Conservation (phyloP, 2,113 vertebrate genomes). For the Podarcis cretensis region DNA sequence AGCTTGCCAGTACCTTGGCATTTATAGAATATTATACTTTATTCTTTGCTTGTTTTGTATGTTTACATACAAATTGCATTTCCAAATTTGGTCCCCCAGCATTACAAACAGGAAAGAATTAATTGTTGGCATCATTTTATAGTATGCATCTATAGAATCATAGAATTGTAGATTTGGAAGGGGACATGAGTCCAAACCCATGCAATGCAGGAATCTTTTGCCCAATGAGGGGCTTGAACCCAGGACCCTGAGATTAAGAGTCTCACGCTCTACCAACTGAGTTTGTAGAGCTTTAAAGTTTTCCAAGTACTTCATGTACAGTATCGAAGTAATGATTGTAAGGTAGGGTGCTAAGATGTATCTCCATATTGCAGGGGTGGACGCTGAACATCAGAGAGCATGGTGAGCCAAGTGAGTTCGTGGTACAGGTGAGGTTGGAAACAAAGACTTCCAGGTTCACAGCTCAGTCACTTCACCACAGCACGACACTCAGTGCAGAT, state of each 20-base stretch:
- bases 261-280: too few species aligned
- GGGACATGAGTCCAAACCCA: too few species aligned
- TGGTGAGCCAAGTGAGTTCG: neutral
- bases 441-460: neutral
- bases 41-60: rapidly evolving
- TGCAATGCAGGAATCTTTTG: too few species aligned
- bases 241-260: too few species aligned
- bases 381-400: neutral
- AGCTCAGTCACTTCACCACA: neutral
- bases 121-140: too few species aligned
- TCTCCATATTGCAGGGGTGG: neutral
- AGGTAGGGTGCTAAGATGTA: neutral
- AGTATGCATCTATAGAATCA: too few species aligned
- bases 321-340: neutral
- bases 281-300: neutral
- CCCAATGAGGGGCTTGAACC: too few species aligned
- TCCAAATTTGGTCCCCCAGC: neutral
- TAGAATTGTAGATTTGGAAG: too few species aligned
- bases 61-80: neutral
- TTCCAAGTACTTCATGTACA: neutral
- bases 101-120: neutral
- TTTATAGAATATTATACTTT: rapidly evolving
- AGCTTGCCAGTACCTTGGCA: conserved; percentile 1
- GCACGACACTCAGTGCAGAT: neutral
- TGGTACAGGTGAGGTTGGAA: neutral